Evolutionary conservation across 2,888 invertebrate genomes (phyloP).

Genomic region (Thereva unica): DNA sequence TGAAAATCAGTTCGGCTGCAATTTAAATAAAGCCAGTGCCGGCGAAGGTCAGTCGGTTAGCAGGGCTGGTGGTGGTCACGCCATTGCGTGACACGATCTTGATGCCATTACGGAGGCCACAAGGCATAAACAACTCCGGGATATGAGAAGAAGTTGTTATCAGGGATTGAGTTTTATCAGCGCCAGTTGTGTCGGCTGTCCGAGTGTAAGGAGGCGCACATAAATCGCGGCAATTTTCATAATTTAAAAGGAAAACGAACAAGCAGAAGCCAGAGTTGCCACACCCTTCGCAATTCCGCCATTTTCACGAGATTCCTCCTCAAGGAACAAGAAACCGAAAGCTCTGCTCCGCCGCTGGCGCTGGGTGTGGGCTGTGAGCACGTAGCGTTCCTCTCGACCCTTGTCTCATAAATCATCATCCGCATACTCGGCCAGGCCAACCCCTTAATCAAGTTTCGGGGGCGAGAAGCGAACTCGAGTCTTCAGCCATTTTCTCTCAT

Average conservation of each 20-base stretch:
- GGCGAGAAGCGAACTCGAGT: not conserved
- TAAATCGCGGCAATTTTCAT: constrained; percentile 32
- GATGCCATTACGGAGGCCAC: constrained; percentile 35
- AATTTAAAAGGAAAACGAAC: constrained; percentile 33
- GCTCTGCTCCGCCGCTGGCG: constrained; percentile 4
- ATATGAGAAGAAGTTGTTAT: constrained; percentile 25
- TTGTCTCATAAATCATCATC: constrained; percentile 27
- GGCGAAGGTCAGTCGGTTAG: constrained; percentile 37
- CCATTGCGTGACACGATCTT: constrained; percentile 48
- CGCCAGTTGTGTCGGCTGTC: not conserved
- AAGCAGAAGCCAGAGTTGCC: constrained; percentile 27
- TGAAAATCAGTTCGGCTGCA: constrained; percentile 30
- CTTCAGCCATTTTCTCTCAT: constrained; percentile 34
- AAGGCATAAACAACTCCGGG: constrained; percentile 4
- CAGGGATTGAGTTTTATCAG: constrained; percentile 33
- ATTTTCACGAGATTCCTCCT: constrained; percentile 28
- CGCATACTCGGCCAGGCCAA: constrained; percentile 10
- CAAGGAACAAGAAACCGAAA: constrained; percentile 18
- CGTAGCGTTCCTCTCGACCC: constrained; percentile 24
- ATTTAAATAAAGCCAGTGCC: constrained; percentile 21
- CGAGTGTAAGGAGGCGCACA: constrained; percentile 19
- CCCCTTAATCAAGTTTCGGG: not conserved
- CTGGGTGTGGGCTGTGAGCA: constrained; percentile 29
- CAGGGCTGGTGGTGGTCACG: constrained; percentile 46
- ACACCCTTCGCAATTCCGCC: constrained; percentile 31